Evolutionary conservation across 2,797 vertebrate species (phyloP), one percentile per base, ranked within the genome.

Genomic region (Lagorchestes hirsutus): DNA sequence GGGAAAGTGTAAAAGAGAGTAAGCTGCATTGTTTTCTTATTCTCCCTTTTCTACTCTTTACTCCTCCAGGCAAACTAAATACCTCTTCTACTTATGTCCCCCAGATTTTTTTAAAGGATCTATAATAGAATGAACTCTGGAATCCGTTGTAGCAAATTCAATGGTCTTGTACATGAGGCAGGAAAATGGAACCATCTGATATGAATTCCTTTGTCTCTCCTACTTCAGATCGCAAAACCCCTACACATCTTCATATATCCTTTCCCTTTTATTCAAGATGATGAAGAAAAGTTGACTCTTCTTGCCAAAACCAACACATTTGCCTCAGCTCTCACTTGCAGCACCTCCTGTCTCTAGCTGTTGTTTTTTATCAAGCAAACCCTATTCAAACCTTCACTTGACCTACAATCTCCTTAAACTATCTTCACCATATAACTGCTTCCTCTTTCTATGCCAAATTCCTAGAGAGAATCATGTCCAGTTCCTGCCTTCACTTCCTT

Each of bases 51-150:
- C 40, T 87, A 46, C 22, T 87, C 4, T 2, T 74, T 34, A 94
- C 55, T 92, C 54, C 91, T 94, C 40, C 40, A 87, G 92, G 90
- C 90, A 90, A 94, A 95, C 55, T 50, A 10, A 24, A 50, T 27
- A 28, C 1, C 24, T 91, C 55, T 90, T 95, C 92, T 67, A 95
- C 58, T 92, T 92, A 91, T 74, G 46, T 13, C 94, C 46, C 91
- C 31, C 2, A 9, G 27, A 91, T 87, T 10, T 31, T 52, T 82
- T 94, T 57, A 96, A n/a, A 93, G 55, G n/a, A 91, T 56, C 59
- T 92, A 18, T 95, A 96, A 95, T 24, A 95, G 82, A 34, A 95
- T 31, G 12, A 91, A 5, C 54, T 92, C 58, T 55, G 5, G 59
- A 31, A 1, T n/a, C 87, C 46, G 46, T 28, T 27, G 24, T 94